Conservation (phyloP, 1,140 invertebrate genomes). For the Tetranychus urticae region DNA sequence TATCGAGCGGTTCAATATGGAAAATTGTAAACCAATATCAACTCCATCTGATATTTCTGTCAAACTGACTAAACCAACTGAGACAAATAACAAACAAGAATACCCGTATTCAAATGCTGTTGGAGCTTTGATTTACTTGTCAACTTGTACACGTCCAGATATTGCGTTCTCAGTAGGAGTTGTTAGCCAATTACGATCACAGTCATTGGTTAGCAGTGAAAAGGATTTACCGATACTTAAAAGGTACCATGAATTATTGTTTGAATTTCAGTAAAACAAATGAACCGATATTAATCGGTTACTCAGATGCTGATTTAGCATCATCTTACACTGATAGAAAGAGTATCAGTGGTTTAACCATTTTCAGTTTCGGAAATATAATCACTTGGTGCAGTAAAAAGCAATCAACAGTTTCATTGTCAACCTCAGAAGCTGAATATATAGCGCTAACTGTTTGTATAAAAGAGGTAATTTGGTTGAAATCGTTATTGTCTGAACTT, state of each 20-base stretch:
- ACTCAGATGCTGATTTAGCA: too few relatives aligned
- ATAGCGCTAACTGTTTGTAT: background rate
- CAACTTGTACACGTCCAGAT: constrained; percentile 10
- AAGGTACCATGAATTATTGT: too few relatives aligned
- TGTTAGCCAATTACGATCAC: constrained; percentile 10
- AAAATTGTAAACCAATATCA: too few relatives aligned
- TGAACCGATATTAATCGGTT: too few relatives aligned
- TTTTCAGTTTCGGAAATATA: background rate
- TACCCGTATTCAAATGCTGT: constrained; percentile 11
- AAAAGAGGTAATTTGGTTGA: constrained; percentile 5
- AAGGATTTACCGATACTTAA: too few relatives aligned
- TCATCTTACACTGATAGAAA: too few relatives aligned
- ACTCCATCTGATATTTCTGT: too few relatives aligned
- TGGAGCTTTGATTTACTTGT: constrained; percentile 6
- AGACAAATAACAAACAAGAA: too few relatives aligned
- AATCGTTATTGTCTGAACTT: background rate
- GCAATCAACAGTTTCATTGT: constrained; percentile 1
- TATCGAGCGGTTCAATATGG: too few relatives aligned
- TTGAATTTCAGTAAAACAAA: too few relatives aligned
- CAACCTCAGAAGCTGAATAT: constrained; percentile 8
- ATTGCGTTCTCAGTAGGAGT: constrained; percentile 11
- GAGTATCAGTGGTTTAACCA: background rate
- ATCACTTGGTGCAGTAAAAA: constrained; percentile 4
- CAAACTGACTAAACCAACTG: too few relatives aligned
- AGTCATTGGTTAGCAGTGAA: constrained; percentile 8